Evolutionary conservation across 1,140 invertebrate genomes (phyloP).

Genomic region (Drosophila orosa): DNA sequence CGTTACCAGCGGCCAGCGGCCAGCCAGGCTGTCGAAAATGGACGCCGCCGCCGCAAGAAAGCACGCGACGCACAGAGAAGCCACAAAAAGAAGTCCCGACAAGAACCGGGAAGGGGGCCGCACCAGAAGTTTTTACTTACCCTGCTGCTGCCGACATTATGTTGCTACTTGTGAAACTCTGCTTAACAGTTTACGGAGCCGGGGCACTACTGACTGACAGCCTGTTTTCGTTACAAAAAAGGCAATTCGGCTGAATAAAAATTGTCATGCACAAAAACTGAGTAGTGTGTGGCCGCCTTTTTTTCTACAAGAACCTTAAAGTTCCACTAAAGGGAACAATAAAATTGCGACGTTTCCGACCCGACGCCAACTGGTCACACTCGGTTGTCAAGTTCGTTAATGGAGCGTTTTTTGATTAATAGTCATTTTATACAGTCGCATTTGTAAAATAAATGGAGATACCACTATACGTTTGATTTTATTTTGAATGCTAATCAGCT

Average conservation of each 20-base stretch:
- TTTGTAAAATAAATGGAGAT: too few relatives aligned
- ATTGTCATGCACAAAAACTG: constrained; percentile 34
- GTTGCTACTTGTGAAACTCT: constrained; percentile 38
- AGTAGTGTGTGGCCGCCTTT: constrained; percentile 4
- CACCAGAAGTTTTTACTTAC: constrained; percentile 45
- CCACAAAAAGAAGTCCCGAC: constrained; percentile 64
- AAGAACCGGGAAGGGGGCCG: neutral
- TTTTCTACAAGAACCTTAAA: too few relatives aligned
- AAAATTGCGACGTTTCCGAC: neutral
- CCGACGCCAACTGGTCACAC: neutral
- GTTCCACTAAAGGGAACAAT: neutral
- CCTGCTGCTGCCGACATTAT: constrained; percentile 67
- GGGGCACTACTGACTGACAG: constrained; percentile 39
- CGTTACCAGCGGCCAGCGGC: neutral
- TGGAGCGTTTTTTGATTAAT: neutral
- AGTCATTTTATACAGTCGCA: too few relatives aligned
- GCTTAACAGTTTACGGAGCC: constrained; percentile 23
- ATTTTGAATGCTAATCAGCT: neutral
- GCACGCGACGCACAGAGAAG: constrained; percentile 76
- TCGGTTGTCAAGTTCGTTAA: neutral
- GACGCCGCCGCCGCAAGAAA: constrained; percentile 60
- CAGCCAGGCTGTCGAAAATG: constrained; percentile 49
- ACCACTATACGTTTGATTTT: too few relatives aligned
- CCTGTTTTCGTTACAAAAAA: constrained; percentile 57
- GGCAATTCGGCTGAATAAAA: constrained; percentile 56